These are phyloP conservation scores for Crenuchus spilurus DNA, from an alignment of 2,797 vertebrate species.

Conservation along the genomic window DNA sequence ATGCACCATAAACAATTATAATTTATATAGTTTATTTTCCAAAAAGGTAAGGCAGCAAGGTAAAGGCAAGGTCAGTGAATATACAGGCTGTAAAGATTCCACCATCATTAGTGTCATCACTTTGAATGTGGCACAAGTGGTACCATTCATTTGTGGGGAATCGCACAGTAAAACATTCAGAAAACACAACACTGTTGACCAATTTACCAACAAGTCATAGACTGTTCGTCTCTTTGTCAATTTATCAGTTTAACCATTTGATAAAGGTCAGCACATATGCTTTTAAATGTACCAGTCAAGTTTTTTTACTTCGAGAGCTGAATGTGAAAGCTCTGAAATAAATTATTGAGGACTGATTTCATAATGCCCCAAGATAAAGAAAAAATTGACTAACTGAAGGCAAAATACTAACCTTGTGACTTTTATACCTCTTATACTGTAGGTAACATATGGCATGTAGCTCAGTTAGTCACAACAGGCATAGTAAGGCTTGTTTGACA, in stretches of 20 bases:
- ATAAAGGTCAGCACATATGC: neutral
- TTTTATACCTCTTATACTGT: slow-evolving; percentile 36
- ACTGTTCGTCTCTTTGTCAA: slow-evolving; percentile 16
- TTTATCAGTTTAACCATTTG: slow-evolving; percentile 4
- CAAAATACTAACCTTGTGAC: slow-evolving; percentile 64
- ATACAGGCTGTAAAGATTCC: slow-evolving; percentile 23
- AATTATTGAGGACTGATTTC: slow-evolving; percentile 52
- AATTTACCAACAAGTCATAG: slow-evolving; percentile 9
- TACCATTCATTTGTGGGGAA: slow-evolving; percentile 67
- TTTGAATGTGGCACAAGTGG: neutral
- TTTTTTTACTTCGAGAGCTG: slow-evolving; percentile 11
- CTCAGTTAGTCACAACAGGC: slow-evolving; percentile 48
- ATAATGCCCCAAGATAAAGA: slow-evolving; percentile 55
- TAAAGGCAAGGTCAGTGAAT: slow-evolving; percentile 56
- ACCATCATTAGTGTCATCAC: slow-evolving; percentile 5
- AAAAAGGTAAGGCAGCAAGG: slow-evolving; percentile 74
- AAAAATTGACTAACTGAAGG: slow-evolving; percentile 51
- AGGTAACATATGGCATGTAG: slow-evolving; percentile 40
- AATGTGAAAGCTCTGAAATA: slow-evolving; percentile 56
- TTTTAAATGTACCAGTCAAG: neutral
- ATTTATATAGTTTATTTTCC: slow-evolving; percentile 68
- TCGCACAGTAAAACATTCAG: slow-evolving; percentile 16
- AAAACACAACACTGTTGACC: neutral
- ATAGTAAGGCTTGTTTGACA: slow-evolving; percentile 43
- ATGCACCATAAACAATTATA: slow-evolving; percentile 68